These are phyloP conservation scores for Ameiurus melas DNA, from an alignment of 2,113 vertebrate genomes.

Conservation along the genomic window DNA sequence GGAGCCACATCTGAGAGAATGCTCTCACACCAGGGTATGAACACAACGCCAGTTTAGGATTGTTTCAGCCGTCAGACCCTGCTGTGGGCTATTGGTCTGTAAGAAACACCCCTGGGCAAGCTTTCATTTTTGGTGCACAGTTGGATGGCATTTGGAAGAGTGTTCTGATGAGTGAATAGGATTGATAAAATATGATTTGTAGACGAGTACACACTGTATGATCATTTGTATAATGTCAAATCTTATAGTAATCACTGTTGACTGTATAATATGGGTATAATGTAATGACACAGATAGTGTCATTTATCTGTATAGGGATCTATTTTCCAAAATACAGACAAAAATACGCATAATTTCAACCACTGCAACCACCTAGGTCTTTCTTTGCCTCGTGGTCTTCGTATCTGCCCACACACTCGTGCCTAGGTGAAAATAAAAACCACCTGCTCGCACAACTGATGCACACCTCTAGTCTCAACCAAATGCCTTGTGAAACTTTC, in stretches of 20 bases:
- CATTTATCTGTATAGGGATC: neutral
- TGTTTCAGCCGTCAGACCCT: slow-evolving; percentile 4
- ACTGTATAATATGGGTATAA: neutral
- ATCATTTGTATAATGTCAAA: neutral
- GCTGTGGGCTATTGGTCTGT: slow-evolving; percentile 15
- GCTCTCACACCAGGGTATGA: slow-evolving; percentile 7
- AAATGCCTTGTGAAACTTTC: neutral
- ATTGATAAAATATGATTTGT: neutral
- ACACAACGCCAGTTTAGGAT: slow-evolving; percentile 1
- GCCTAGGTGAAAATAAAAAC: neutral
- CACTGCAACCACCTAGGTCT: neutral
- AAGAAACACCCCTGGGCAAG: neutral
- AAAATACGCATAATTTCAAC: neutral
- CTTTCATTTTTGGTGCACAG: slow-evolving; percentile 24
- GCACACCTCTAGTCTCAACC: neutral
- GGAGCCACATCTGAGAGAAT: slow-evolving; percentile 3
- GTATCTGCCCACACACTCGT: neutral
- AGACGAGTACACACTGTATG: neutral
- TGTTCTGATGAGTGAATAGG: neutral
- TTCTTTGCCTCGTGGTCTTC: neutral
- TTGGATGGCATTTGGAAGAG: neutral
- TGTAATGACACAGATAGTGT: neutral
- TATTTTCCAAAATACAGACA: neutral
- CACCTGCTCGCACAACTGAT: neutral
- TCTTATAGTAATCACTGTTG: neutral